These are phyloP conservation scores for Sinonovacula constricta DNA, from an alignment of 1,140 invertebrate genomes.

Conservation along the genomic window DNA sequence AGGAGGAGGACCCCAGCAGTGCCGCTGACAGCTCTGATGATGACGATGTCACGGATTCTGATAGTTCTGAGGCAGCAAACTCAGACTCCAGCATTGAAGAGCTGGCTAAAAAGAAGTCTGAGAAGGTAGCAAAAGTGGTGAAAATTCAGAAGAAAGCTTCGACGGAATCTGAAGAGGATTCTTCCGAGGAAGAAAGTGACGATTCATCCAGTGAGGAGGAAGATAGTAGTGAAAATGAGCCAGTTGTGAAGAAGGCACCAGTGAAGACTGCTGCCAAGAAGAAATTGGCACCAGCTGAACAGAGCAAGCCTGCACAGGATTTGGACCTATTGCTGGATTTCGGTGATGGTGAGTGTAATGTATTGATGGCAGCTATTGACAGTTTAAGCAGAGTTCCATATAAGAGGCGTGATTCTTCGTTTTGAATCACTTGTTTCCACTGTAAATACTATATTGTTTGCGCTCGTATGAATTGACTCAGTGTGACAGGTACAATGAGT, in stretches of 20 bases:
- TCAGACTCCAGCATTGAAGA: too few species aligned
- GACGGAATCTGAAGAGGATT: constrained; percentile 43
- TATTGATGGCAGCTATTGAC: too few species aligned
- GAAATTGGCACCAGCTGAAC: not conserved
- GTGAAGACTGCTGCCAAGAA: constrained; percentile 16
- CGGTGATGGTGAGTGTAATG: constrained; percentile 80
- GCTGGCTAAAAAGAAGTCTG: constrained; percentile 70
- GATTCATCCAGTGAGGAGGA: constrained; percentile 35
- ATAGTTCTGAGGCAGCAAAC: too few species aligned
- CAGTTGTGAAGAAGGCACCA: constrained; percentile 30
- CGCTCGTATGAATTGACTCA: too few species aligned
- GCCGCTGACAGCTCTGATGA: constrained; percentile 55
- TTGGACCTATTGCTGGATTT: constrained; percentile 88
- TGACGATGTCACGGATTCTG: constrained; percentile 63
- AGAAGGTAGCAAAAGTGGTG: constrained; percentile 51
- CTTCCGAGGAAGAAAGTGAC: constrained; percentile 33
- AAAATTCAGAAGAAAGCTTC: too few species aligned
- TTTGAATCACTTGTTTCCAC: too few species aligned
- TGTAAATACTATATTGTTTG: too few species aligned
- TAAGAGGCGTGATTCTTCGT: too few species aligned
- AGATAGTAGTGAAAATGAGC: constrained; percentile 23
- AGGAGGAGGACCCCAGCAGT: constrained; percentile 58
- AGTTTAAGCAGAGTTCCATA: too few species aligned
- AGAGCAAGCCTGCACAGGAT: constrained; percentile 71
- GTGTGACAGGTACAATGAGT: too few species aligned